Evolutionary conservation across 2,797 vertebrate genomes (phyloP).

Genomic region (Acrossocheilus fasciatus): DNA sequence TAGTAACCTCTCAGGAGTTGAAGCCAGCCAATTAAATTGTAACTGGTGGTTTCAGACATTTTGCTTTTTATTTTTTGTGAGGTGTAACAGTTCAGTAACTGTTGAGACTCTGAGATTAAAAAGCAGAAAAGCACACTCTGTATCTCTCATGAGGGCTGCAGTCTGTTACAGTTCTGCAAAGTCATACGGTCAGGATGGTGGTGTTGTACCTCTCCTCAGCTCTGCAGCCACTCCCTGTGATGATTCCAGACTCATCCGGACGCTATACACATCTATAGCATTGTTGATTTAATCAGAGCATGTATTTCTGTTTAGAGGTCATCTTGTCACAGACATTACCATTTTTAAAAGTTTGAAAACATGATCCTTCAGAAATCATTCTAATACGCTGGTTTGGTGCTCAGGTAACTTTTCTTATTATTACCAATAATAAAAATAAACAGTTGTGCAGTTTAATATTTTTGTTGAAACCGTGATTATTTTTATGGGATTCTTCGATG

Average conservation of each 20-base stretch:
- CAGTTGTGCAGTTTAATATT: not conserved
- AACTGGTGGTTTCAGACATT: not conserved
- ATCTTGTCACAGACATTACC: not conserved
- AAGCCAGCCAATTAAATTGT: not conserved
- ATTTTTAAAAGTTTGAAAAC: not conserved
- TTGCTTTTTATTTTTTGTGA: not conserved
- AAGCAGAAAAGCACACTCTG: not conserved
- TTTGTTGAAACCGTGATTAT: not conserved
- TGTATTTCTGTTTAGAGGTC: slow-evolving; percentile 34
- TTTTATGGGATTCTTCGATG: not conserved
- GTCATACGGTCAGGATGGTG: slow-evolving; percentile 18
- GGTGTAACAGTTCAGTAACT: not conserved
- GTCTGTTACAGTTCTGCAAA: slow-evolving; percentile 24
- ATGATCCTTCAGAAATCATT: no score
- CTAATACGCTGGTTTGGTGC: not conserved
- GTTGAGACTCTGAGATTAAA: not conserved
- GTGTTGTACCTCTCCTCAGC: not conserved
- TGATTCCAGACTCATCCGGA: not conserved
- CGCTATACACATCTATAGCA: not conserved
- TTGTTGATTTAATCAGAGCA: slow-evolving; percentile 6
- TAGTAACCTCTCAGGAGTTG: not conserved
- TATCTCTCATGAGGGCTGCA: slow-evolving; percentile 1
- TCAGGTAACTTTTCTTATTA: not conserved
- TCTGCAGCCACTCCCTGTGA: slow-evolving; percentile 32
- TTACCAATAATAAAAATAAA: not conserved